These are phyloP conservation scores for Tenthredo scrophulariae DNA, from an alignment of 2,888 invertebrate species.

Conservation along the genomic window DNA sequence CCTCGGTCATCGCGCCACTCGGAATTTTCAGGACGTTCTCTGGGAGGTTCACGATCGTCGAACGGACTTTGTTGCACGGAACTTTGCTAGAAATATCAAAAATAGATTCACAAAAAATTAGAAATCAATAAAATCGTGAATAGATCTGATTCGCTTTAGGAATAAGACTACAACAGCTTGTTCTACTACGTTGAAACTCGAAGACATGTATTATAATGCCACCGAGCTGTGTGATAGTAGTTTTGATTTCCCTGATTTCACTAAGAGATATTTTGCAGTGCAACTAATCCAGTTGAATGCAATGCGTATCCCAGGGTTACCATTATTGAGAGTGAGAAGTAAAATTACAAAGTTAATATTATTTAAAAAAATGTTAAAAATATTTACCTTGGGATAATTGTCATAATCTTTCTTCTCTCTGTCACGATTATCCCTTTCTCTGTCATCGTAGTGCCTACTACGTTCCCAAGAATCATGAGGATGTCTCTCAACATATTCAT, in stretches of 20 bases:
- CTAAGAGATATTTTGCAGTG: slow-evolving; percentile 25
- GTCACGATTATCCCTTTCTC: slow-evolving; percentile 63
- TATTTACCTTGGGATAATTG: slow-evolving; percentile 73
- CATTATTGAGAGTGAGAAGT: background rate
- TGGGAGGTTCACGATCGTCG: slow-evolving; percentile 65
- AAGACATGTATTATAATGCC: slow-evolving; percentile 14
- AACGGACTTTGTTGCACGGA: slow-evolving; percentile 66
- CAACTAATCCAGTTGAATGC: slow-evolving; percentile 23
- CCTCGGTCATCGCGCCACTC: slow-evolving; percentile 73
- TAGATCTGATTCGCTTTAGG: background rate
- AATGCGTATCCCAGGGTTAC: slow-evolving; percentile 36
- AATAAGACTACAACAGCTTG: background rate
- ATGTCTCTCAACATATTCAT: slow-evolving; percentile 75
- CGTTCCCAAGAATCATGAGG: slow-evolving; percentile 73
- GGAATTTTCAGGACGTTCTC: slow-evolving; percentile 66
- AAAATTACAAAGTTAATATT: background rate
- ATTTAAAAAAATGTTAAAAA: background rate
- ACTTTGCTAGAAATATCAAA: slow-evolving; percentile 24
- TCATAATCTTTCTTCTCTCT: slow-evolving; percentile 75
- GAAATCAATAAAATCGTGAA: background rate
- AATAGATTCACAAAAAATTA: background rate
- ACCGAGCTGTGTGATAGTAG: slow-evolving; percentile 53
- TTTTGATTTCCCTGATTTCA: slow-evolving; percentile 35
- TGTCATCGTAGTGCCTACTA: slow-evolving; percentile 73
- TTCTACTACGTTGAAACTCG: slow-evolving; percentile 53